These are phyloP conservation scores for Cephus cinctus DNA, from an alignment of 1,140 invertebrate genomes.

Conservation along the genomic window DNA sequence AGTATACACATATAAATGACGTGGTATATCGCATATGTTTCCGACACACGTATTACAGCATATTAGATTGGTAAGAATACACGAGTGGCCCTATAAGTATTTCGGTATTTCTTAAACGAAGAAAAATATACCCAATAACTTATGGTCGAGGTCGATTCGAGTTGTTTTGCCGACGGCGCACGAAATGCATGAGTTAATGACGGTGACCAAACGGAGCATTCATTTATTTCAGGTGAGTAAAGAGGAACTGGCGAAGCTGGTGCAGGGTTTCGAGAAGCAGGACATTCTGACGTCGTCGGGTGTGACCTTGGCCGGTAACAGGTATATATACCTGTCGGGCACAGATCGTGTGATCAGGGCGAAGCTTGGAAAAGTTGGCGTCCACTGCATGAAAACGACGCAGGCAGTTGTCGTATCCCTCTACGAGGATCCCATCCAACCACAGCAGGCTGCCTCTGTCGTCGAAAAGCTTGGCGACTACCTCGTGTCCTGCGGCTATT, in stretches of 20 bases:
- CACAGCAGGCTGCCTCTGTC: slow-evolving; percentile 90
- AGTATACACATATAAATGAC: no score
- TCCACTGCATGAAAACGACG: slow-evolving; percentile 92
- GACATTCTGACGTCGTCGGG: slow-evolving; percentile 81
- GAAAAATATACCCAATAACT: no score
- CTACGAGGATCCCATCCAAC: slow-evolving; percentile 92
- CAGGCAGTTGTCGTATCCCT: slow-evolving; percentile 90
- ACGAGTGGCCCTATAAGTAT: no score
- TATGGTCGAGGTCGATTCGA: no score
- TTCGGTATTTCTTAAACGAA: no score
- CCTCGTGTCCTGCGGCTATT: slow-evolving; percentile 91
- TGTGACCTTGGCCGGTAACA: slow-evolving; percentile 82
- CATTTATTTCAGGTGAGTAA: slow-evolving; percentile 73
- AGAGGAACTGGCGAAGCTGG: slow-evolving; percentile 84
- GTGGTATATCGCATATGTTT: no score
- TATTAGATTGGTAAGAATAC: no score
- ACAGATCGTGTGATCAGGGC: slow-evolving; percentile 88
- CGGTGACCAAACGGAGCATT: slow-evolving; percentile 17
- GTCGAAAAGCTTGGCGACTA: slow-evolving; percentile 95
- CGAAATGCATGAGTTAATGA: no score
- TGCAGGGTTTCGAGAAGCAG: slow-evolving; percentile 83
- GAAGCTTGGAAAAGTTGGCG: slow-evolving; percentile 86
- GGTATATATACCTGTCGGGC: slow-evolving; percentile 91
- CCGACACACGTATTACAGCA: no score
- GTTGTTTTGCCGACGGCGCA: no score